A percentile compares a stretch with the other conserved stretches of the same genome.
Conservation (phyloP, 2,888 invertebrate species). For the Heliconius ismenius region DNA sequence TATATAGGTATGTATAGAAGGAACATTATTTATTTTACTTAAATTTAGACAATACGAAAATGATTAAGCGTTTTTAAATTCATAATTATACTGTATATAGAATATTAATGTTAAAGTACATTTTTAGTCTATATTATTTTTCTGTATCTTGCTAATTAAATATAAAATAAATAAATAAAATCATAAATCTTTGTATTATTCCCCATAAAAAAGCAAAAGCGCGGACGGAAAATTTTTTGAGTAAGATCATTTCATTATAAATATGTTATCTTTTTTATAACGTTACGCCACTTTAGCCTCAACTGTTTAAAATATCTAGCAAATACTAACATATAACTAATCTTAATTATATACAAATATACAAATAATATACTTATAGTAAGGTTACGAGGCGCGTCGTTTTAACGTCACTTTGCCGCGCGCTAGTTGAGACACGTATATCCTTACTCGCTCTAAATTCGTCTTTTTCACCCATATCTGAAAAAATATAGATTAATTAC, state of each 20-base stretch:
- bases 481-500: conserved; percentile 52
- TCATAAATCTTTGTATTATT: too few relatives aligned
- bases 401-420: conserved; percentile 94
- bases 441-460: conserved; percentile 87
- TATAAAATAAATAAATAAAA: too few relatives aligned
- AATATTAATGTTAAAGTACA: too few relatives aligned
- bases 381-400: conserved; percentile 87
- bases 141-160: too few relatives aligned
- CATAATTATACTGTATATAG: not conserved
- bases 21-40: not conserved
- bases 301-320: not conserved
- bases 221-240: not conserved
- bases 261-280: too few relatives aligned
- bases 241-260: too few relatives aligned
- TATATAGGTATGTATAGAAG: not conserved
- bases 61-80: not conserved
- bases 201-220: not conserved
- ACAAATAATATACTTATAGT: conserved; percentile 30
- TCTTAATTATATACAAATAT: conserved; percentile 11
- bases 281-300: conserved; percentile 9
- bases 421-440: conserved; percentile 91
- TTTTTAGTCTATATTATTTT: too few relatives aligned
- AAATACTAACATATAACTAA: conserved; percentile 10
- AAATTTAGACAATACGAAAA: too few relatives aligned
- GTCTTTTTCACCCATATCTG: conserved; percentile 96